Conservation (phyloP, 35 echinoderm and acorn worm genomes). For the Apostichopus parvimensis region DNA sequence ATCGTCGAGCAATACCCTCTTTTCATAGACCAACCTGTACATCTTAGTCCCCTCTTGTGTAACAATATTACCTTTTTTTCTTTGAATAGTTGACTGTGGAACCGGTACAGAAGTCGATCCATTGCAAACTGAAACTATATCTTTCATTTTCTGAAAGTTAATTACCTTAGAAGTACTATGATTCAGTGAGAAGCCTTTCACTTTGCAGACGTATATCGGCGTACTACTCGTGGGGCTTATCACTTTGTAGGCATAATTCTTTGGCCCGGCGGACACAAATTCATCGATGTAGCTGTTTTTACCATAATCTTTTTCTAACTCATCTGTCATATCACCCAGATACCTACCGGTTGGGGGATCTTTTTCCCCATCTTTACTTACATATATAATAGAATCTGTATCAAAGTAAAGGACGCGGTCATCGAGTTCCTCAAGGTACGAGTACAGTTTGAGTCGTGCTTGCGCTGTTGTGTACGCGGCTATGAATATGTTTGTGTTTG, state of each 20-base stretch:
- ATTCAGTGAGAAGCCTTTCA: slow-evolving; percentile 42
- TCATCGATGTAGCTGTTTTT: slow-evolving; percentile 39
- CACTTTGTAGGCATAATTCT: slow-evolving; percentile 55
- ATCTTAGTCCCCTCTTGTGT: not conserved
- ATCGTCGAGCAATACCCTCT: not conserved
- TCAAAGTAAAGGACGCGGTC: slow-evolving; percentile 54
- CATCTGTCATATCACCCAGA: slow-evolving; percentile 56
- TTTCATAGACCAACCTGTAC: slow-evolving; percentile 6
- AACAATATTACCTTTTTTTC: not conserved
- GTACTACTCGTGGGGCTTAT: not conserved
- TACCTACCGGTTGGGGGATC: slow-evolving; percentile 27
- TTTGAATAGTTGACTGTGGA: not conserved
- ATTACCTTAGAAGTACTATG: not conserved
- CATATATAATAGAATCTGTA: slow-evolving; percentile 56
- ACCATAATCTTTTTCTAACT: slow-evolving; percentile 49
- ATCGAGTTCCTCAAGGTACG: slow-evolving; percentile 38
- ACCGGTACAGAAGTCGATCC: not conserved
- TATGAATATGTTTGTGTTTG: slow-evolving; percentile 56
- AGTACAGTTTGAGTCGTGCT: slow-evolving; percentile 55
- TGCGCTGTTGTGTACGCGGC: slow-evolving; percentile 58
- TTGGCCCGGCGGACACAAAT: slow-evolving; percentile 57
- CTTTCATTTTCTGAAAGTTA: slow-evolving; percentile 26
- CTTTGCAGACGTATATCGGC: slow-evolving; percentile 24
- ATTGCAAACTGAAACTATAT: not conserved
- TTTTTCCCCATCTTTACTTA: slow-evolving; percentile 7